Conservation (phyloP, 2,113 vertebrate species). For the Ciconia maguari region DNA sequence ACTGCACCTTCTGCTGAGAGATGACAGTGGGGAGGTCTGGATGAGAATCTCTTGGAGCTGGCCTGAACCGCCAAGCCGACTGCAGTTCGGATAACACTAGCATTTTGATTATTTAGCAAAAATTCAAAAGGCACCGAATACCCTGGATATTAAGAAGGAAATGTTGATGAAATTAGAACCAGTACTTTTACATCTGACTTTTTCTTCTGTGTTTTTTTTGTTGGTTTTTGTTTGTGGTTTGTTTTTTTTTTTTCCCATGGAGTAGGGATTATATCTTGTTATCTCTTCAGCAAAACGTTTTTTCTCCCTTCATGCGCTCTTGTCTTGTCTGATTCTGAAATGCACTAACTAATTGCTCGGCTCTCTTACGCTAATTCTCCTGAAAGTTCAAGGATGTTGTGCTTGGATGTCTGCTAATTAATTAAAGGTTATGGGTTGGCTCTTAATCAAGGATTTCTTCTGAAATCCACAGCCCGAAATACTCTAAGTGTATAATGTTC, state of each 20-base stretch:
- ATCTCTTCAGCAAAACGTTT: not conserved
- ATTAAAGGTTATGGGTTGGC: conserved; percentile 71
- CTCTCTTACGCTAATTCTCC: conserved; percentile 70
- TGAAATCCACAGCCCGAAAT: conserved; percentile 17
- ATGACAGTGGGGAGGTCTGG: not conserved
- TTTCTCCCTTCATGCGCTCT: not conserved
- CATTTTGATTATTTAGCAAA: not conserved
- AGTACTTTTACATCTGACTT: not conserved
- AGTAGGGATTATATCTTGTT: not conserved
- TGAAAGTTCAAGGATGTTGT: conserved; percentile 75
- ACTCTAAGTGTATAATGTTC: not conserved
- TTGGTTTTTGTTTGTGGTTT: too few species aligned
- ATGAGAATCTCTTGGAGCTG: not conserved
- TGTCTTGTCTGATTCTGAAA: conserved; percentile 61
- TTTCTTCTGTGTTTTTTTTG: not conserved
- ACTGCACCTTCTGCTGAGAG: not conserved
- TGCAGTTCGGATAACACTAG: not conserved
- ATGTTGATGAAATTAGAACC: not conserved
- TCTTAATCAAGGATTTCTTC: conserved; percentile 69
- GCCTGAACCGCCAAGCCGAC: not conserved
- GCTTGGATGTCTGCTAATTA: conserved; percentile 73
- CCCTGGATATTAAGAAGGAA: not conserved
- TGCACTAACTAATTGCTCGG: conserved; percentile 69
- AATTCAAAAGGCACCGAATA: not conserved
- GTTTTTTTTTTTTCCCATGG: not conserved